These are phyloP conservation scores for Drosophila subquinaria DNA, from an alignment of 2,888 invertebrate species.

Conservation along the genomic window DNA sequence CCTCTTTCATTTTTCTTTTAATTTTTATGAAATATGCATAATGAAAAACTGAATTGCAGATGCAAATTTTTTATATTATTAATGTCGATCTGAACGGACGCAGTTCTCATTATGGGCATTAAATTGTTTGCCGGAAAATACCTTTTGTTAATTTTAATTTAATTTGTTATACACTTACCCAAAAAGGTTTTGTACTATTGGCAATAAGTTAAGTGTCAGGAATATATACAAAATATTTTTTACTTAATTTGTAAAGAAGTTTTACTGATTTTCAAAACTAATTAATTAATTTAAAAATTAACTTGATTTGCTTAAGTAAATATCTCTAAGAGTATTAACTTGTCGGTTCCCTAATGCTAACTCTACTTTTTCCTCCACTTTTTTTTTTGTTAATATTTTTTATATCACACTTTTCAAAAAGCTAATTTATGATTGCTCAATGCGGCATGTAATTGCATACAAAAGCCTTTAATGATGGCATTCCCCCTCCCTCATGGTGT, in stretches of 20 bases:
- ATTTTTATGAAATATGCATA: conserved; percentile 36
- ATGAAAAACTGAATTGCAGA: conserved; percentile 50
- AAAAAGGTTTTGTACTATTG: conserved; percentile 1
- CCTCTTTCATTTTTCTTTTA: not conserved
- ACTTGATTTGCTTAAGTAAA: no score
- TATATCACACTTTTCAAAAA: conserved; percentile 52
- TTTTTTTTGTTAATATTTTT: conserved; percentile 20
- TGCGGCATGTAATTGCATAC: conserved; percentile 80
- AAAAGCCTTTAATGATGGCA: conserved; percentile 74
- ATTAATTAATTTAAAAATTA: not conserved
- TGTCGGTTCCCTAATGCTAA: not conserved
- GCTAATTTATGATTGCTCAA: conserved; percentile 81
- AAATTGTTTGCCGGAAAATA: conserved; percentile 66
- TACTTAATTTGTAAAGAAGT: not conserved
- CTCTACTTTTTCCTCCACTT: not conserved
- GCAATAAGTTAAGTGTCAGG: not conserved
- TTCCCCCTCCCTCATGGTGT: not conserved
- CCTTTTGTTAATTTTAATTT: conserved; percentile 78
- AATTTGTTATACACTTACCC: conserved; percentile 50
- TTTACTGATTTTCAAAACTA: not conserved
- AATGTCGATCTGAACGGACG: conserved; percentile 47
- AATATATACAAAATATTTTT: not conserved
- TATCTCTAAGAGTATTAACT: not conserved
- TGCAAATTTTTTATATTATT: conserved; percentile 63
- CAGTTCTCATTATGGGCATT: conserved; percentile 64